Evolutionary conservation across 2,797 vertebrate genomes (phyloP).

Genomic region (Neosalanx taihuensis): DNA sequence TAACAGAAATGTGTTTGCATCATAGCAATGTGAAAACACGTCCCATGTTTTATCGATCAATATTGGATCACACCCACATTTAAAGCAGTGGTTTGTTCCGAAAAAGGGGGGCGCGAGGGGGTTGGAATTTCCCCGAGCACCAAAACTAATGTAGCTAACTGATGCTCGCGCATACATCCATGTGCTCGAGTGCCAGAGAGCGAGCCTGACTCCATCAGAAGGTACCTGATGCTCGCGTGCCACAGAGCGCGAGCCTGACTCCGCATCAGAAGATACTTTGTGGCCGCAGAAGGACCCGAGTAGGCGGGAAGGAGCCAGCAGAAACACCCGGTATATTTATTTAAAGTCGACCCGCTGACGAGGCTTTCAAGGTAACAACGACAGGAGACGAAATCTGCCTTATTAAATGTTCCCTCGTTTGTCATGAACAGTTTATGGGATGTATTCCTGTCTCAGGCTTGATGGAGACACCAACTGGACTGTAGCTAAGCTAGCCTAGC

Average conservation of each 20-base stretch:
- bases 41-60: not conserved
- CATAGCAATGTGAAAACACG: not conserved
- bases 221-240: constrained; percentile 38
- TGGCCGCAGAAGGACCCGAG: not conserved
- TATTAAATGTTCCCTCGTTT: not conserved
- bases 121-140: too few relatives aligned
- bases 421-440: not conserved
- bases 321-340: not conserved
- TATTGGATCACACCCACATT: constrained; percentile 20
- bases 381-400: not conserved
- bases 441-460: not conserved
- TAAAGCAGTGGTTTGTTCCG: constrained; percentile 52
- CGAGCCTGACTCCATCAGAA: not conserved
- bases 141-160: too few relatives aligned
- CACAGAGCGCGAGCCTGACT: too few relatives aligned
- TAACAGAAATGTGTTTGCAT: not conserved
- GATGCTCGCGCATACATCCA: constrained; percentile 24
- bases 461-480: not conserved
- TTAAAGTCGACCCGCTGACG: not conserved
- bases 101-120: not conserved
- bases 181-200: constrained; percentile 32
- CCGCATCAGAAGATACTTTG: not conserved
- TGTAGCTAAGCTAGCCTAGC: too few relatives aligned
- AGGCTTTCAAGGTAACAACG: not conserved
- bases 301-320: not conserved